Evolutionary conservation across 2,113 vertebrate genomes (phyloP).

Genomic region (Athene cunicularia): DNA sequence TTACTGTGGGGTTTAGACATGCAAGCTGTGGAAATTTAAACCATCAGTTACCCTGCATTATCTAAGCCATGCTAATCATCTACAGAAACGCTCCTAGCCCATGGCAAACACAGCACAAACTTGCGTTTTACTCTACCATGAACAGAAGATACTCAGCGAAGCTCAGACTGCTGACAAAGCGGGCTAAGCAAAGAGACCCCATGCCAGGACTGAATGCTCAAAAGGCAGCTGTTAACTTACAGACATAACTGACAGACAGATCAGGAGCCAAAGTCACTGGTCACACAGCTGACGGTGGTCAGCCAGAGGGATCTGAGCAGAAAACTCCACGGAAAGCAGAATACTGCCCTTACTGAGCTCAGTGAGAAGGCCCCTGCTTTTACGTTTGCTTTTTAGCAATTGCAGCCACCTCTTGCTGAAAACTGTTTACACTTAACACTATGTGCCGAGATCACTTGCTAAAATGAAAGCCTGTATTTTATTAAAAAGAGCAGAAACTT

Average conservation of each 20-base stretch:
- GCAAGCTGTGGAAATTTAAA: not conserved
- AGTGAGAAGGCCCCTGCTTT: not conserved
- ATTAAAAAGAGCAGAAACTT: not conserved
- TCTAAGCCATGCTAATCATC: not conserved
- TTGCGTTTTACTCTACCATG: accelerated
- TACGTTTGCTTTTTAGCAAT: not conserved
- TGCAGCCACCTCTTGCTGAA: not conserved
- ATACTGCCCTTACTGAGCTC: not conserved
- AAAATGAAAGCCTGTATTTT: not conserved
- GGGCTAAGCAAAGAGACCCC: not conserved
- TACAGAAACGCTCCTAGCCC: not conserved
- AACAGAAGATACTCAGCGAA: not conserved
- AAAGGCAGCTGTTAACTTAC: not conserved
- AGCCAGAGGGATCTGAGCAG: not conserved
- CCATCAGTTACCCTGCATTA: not conserved
- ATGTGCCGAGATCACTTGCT: not conserved
- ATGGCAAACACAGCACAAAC: accelerated
- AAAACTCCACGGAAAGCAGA: not conserved
- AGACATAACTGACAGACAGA: not conserved
- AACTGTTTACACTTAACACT: constrained; percentile 47
- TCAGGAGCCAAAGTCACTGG: not conserved
- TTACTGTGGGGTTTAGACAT: not conserved
- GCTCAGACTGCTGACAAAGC: not conserved
- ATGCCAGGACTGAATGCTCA: not conserved
- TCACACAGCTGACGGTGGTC: not conserved